These are phyloP conservation scores for Conomelus anceps DNA, from an alignment of 2,888 invertebrate species.

Conservation along the genomic window DNA sequence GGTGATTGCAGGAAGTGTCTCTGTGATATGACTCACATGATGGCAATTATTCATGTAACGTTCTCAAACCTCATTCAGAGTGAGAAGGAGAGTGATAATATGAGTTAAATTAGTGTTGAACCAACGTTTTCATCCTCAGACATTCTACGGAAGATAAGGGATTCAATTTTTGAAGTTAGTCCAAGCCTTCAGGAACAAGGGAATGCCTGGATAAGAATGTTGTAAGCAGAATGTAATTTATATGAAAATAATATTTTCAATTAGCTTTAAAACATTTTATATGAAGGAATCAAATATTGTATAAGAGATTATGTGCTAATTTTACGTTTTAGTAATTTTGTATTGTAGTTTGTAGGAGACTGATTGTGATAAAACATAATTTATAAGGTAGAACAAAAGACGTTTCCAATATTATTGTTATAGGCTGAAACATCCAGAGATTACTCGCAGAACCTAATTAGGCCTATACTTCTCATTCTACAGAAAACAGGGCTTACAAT, in stretches of 20 bases:
- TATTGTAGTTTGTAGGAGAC: neutral
- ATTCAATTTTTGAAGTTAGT: neutral
- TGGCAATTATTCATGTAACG: neutral
- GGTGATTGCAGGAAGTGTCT: neutral
- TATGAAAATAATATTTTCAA: neutral
- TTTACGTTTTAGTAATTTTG: neutral
- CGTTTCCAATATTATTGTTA: neutral
- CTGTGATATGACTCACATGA: neutral
- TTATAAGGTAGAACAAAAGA: neutral
- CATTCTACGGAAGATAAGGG: neutral
- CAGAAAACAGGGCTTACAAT: too few species aligned
- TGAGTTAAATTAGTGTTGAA: neutral
- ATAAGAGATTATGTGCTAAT: neutral
- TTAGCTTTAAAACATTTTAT: neutral
- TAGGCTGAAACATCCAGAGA: too few species aligned
- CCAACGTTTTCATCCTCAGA: neutral
- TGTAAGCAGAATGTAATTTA: neutral
- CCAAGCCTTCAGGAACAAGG: neutral
- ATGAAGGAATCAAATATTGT: neutral
- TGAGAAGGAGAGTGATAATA: neutral
- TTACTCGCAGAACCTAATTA: too few species aligned
- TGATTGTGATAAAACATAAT: neutral
- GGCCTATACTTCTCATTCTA: too few species aligned
- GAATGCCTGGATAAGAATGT: neutral
- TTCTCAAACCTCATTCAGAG: neutral